Conservation (phyloP, 2,888 invertebrate species). For the Ptychoptera albimana region DNA sequence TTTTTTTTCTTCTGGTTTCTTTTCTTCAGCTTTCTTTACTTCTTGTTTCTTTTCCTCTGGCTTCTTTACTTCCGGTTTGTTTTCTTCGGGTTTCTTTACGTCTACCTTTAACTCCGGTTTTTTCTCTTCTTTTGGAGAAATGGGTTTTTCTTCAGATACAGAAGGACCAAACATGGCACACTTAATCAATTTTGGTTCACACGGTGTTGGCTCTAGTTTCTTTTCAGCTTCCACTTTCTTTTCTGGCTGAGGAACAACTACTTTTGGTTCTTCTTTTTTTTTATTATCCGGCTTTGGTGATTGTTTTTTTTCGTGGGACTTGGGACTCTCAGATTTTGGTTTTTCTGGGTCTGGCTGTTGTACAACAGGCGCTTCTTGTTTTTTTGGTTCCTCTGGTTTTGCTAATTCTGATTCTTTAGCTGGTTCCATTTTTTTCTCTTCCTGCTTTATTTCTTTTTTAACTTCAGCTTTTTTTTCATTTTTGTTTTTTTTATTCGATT, state of each 20-base stretch:
- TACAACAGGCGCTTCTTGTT: too few relatives aligned
- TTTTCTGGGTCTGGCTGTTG: too few relatives aligned
- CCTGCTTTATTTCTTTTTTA: not conserved
- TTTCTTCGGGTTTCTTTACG: not conserved
- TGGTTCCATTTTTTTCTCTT: not conserved
- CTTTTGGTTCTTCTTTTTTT: too few relatives aligned
- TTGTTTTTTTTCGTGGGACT: too few relatives aligned
- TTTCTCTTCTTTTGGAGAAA: too few relatives aligned
- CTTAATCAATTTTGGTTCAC: too few relatives aligned
- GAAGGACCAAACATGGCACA: too few relatives aligned
- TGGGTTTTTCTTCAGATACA: too few relatives aligned
- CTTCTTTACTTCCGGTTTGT: not conserved
- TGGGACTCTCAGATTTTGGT: too few relatives aligned
- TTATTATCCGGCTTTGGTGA: too few relatives aligned
- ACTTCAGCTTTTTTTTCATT: not conserved
- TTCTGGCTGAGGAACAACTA: not conserved
- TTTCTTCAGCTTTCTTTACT: not conserved
- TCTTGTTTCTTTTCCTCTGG: not conserved
- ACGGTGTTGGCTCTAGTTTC: not conserved
- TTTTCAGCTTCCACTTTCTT: not conserved
- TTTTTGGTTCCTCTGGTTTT: too few relatives aligned
- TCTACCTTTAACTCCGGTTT: not conserved
- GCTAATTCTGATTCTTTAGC: not conserved
- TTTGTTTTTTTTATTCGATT: not conserved
- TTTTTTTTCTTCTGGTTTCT: not conserved